Percentiles rank a stretch among this genome's conserved stretches.
Evolutionary conservation across 2,888 invertebrate species (phyloP).

Genomic region (Salpingus planirostris): DNA sequence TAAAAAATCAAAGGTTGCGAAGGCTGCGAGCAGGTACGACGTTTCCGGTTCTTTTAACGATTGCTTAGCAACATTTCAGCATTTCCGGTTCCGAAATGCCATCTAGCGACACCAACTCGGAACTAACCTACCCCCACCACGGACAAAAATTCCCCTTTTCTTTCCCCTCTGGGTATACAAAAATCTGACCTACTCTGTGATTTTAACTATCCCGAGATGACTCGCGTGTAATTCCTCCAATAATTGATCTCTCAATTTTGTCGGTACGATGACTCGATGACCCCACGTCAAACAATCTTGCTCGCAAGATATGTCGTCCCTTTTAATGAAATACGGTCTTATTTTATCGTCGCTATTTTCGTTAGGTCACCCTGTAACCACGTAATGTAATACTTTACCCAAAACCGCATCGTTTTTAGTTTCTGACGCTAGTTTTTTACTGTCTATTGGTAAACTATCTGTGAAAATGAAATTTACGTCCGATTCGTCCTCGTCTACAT

Average conservation of each 20-base stretch:
- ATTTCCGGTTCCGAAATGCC: no score
- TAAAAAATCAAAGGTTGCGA: no score
- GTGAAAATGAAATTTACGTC: constrained; percentile 4
- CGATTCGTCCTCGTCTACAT: constrained; percentile 1
- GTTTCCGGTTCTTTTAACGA: no score
- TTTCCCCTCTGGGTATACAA: no score
- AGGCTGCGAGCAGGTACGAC: no score
- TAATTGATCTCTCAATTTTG: constrained; percentile 3
- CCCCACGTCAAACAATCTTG: constrained; percentile 7
- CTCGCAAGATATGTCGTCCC: constrained; percentile 5
- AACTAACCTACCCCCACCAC: no score
- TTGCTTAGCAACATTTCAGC: no score
- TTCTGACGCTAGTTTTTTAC: constrained; percentile 1
- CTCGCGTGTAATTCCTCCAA: no score
- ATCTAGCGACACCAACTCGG: no score
- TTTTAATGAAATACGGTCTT: constrained; percentile 5
- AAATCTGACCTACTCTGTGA: no score
- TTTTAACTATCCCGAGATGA: no score
- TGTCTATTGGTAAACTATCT: constrained; percentile 2
- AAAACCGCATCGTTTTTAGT: constrained; percentile 2
- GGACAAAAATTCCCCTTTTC: no score
- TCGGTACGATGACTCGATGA: constrained; percentile 3
- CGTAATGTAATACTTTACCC: constrained; percentile 2
- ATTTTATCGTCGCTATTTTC: constrained; percentile 2
- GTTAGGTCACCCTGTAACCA: constrained; percentile 4